Evolutionary conservation across 2,797 vertebrate species (phyloP).

Genomic region (Anas flavirostris): DNA sequence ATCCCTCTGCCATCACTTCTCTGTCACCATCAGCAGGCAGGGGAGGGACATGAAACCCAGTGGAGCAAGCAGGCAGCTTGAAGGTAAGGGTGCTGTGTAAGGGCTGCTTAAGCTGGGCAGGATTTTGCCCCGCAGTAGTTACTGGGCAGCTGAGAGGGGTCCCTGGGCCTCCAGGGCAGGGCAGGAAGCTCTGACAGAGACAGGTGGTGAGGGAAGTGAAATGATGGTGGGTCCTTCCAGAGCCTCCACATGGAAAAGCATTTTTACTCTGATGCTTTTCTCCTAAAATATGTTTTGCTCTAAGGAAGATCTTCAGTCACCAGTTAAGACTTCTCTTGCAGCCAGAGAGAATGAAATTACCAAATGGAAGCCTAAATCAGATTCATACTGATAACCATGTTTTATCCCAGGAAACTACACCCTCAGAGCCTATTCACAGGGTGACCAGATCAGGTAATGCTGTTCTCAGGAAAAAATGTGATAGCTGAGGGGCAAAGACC

Average conservation of each 20-base stretch:
- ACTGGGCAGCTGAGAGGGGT: neutral
- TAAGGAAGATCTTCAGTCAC: conserved; percentile 35
- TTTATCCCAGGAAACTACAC: neutral
- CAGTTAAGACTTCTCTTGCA: neutral
- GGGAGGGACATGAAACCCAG: neutral
- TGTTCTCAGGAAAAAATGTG: conserved; percentile 13
- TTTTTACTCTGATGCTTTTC: neutral
- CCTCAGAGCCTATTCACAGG: neutral
- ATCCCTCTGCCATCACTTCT: neutral
- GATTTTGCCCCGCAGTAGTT: neutral
- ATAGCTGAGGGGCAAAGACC: neutral
- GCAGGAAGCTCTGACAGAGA: neutral
- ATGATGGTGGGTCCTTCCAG: neutral
- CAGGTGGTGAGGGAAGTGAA: neutral
- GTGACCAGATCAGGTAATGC: neutral
- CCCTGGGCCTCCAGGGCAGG: accelerated
- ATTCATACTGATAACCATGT: neutral
- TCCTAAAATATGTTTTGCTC: neutral
- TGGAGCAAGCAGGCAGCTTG: neutral
- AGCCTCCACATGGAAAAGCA: neutral
- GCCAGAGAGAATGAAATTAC: conserved; percentile 7
- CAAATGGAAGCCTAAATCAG: neutral
- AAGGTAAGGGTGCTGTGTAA: too few species aligned
- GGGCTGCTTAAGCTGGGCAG: neutral
- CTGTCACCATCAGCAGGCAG: neutral